Evolutionary conservation across 2,888 invertebrate genomes (phyloP).

Genomic region (Cosmopolites sordidus): DNA sequence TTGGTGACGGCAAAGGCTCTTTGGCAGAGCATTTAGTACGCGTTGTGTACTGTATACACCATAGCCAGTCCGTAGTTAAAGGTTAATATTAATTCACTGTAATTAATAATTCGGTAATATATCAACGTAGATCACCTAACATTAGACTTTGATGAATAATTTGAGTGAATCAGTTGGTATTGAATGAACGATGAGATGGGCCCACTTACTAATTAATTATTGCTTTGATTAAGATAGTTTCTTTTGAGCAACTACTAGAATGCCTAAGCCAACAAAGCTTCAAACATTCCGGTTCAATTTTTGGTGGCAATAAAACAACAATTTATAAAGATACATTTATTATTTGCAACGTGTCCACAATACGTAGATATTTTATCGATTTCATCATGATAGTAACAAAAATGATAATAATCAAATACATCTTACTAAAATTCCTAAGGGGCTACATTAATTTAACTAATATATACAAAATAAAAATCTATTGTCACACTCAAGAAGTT

Average conservation of each 20-base stretch:
- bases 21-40: no score
- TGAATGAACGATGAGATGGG: slow-evolving; percentile 45
- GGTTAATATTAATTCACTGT: no score
- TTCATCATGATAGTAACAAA: slow-evolving; percentile 36
- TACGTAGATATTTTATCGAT: slow-evolving; percentile 35
- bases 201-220: slow-evolving; percentile 48
- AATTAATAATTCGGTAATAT: no score
- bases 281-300: no score
- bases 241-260: slow-evolving; percentile 33
- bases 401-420: slow-evolving; percentile 34
- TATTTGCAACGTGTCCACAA: slow-evolving; percentile 43
- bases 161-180: slow-evolving; percentile 49
- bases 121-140: no score
- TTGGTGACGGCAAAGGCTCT: no score
- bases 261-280: no score
- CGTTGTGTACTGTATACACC: no score
- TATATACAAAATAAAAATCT: slow-evolving; percentile 42
- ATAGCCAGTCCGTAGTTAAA: no score
- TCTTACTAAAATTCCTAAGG: slow-evolving; percentile 35
- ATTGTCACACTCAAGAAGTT: slow-evolving; percentile 41
- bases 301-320: neutral
- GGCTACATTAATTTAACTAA: slow-evolving; percentile 35
- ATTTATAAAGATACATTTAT: slow-evolving; percentile 42
- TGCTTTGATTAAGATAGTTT: slow-evolving; percentile 43
- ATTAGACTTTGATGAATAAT: slow-evolving; percentile 86